Evolutionary conservation across 2,888 invertebrate species (phyloP).

Genomic region (Steromphala cineraria): DNA sequence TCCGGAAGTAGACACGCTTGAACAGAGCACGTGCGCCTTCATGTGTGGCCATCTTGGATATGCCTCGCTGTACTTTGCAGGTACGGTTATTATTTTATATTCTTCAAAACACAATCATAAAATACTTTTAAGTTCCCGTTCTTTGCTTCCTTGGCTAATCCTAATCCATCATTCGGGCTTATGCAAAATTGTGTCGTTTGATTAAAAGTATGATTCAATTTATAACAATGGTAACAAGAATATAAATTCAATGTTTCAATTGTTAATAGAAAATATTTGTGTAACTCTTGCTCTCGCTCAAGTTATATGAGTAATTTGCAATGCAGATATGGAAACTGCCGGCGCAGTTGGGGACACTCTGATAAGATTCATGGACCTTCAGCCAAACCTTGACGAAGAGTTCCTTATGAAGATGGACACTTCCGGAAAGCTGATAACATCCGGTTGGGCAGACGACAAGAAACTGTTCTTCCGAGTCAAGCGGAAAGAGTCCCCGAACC

Average conservation of each 20-base stretch:
- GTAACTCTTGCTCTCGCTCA: too few species aligned
- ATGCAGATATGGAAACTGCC: constrained; percentile 8
- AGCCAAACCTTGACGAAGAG: constrained; percentile 20
- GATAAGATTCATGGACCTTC: neutral
- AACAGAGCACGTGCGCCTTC: constrained; percentile 14
- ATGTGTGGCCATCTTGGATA: constrained; percentile 26
- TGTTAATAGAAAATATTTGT: too few species aligned
- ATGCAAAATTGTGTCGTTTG: too few species aligned
- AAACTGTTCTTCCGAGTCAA: neutral
- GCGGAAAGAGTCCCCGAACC: neutral
- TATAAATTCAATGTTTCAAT: too few species aligned
- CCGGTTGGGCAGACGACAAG: constrained; percentile 12
- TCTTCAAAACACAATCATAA: neutral
- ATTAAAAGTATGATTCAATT: too few species aligned
- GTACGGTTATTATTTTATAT: neutral
- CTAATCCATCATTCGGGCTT: too few species aligned
- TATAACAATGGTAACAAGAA: too few species aligned
- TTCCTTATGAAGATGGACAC: constrained; percentile 22
- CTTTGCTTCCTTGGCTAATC: too few species aligned
- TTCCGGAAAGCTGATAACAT: neutral
- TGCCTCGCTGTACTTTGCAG: constrained; percentile 3
- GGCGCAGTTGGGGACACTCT: neutral
- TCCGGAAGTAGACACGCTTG: neutral
- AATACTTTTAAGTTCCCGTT: too few species aligned
- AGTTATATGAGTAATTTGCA: too few species aligned